These are phyloP conservation scores for Torymus tubicola DNA, from an alignment of 2,888 invertebrate genomes.

Conservation along the genomic window DNA sequence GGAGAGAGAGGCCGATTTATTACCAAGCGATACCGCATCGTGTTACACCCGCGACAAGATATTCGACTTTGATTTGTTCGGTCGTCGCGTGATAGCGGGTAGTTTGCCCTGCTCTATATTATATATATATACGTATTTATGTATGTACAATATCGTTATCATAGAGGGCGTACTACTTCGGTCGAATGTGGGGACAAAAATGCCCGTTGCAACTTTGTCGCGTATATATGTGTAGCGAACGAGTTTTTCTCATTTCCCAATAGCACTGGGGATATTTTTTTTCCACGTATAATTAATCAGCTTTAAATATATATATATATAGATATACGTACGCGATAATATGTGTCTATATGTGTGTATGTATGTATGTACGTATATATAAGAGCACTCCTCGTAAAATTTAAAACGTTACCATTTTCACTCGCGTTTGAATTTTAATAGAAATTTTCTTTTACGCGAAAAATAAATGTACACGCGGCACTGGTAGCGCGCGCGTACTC, in stretches of 20 bases:
- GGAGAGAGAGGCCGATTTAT: constrained; percentile 30
- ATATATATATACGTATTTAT: too few relatives aligned
- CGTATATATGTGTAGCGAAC: background rate
- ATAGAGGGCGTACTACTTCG: background rate
- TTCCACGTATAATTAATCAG: too few relatives aligned
- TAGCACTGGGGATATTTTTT: background rate
- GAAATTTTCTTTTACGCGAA: background rate
- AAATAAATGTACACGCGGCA: background rate
- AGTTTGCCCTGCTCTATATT: too few relatives aligned
- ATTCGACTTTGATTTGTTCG: constrained; percentile 5
- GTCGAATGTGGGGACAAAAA: background rate
- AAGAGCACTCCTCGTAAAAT: background rate
- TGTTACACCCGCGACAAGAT: background rate
- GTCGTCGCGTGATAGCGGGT: background rate
- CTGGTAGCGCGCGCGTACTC: too few relatives aligned
- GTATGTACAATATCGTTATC: background rate
- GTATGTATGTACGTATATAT: background rate
- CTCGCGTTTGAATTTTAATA: constrained; percentile 30
- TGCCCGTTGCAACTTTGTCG: background rate
- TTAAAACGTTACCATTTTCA: constrained; percentile 15
- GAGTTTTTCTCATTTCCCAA: constrained; percentile 13
- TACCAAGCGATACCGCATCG: background rate
- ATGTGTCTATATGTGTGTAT: too few relatives aligned
- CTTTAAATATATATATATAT: too few relatives aligned
- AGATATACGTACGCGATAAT: too few relatives aligned